Evolutionary conservation across 2,888 invertebrate species (phyloP).

Genomic region (Endomychus coccineus): DNA sequence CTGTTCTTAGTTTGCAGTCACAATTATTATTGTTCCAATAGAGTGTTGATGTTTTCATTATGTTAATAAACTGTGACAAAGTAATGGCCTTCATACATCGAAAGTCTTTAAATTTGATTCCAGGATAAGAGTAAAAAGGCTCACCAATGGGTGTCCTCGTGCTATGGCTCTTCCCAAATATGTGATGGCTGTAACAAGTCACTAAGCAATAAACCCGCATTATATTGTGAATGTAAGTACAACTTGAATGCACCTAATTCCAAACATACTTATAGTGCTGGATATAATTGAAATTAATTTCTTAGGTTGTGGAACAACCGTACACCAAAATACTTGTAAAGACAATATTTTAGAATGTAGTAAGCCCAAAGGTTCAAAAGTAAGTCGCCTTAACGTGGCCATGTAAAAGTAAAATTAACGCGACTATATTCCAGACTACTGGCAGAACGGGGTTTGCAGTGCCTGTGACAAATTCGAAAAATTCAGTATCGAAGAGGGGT

Average conservation of each 20-base stretch:
- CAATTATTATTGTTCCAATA: no score
- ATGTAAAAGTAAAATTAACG: no score
- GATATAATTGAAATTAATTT: no score
- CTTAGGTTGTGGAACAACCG: conserved; percentile 76
- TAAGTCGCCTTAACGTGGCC: conserved; percentile 30
- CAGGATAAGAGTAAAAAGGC: conserved; percentile 71
- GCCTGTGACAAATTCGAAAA: conserved; percentile 39
- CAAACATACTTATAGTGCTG: background rate
- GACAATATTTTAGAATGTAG: conserved; percentile 81
- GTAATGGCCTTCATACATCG: no score
- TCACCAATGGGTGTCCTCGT: conserved; percentile 69
- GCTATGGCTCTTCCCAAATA: conserved; percentile 55
- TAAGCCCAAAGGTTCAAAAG: conserved; percentile 62
- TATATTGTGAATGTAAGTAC: conserved; percentile 77
- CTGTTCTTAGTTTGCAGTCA: no score
- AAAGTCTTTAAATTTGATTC: conserved; percentile 6
- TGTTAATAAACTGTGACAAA: no score
- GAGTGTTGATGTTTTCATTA: no score
- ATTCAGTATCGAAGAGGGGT: conserved; percentile 38
- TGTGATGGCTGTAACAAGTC: conserved; percentile 76
- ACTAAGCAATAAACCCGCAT: conserved; percentile 69
- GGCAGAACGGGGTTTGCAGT: conserved; percentile 40
- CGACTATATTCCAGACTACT: conserved; percentile 40
- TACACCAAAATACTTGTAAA: conserved; percentile 82
- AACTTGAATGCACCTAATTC: no score